Evolutionary conservation across 2,888 invertebrate genomes (phyloP).

Genomic region (Odontothrips loti): DNA sequence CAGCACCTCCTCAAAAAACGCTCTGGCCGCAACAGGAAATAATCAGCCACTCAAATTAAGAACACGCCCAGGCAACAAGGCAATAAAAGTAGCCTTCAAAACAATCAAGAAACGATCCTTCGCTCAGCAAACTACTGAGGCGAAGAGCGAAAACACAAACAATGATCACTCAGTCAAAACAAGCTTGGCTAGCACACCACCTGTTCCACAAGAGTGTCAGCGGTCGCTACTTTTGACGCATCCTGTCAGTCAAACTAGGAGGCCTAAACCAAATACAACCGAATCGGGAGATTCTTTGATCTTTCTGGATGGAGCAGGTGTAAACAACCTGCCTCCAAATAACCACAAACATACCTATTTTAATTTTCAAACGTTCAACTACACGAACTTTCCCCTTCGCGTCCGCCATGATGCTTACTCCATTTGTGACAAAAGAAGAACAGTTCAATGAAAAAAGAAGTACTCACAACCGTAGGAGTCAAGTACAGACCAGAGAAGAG

Average conservation of each 20-base stretch:
- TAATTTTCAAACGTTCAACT: conserved; percentile 89
- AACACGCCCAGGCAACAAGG: background rate
- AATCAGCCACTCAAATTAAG: background rate
- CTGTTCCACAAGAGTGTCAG: background rate
- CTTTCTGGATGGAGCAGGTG: background rate
- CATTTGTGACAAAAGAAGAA: conserved; percentile 48
- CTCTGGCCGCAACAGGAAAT: background rate
- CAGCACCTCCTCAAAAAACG: background rate
- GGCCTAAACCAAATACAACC: background rate
- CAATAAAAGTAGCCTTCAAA: background rate
- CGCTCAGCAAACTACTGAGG: background rate
- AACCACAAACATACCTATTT: conserved; percentile 73
- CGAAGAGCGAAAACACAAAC: conserved; percentile 22
- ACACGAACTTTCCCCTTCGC: conserved; percentile 85
- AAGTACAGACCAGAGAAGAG: background rate
- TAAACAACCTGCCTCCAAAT: background rate
- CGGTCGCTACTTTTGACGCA: background rate
- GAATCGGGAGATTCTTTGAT: background rate
- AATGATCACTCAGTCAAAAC: conserved; percentile 33
- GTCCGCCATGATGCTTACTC: conserved; percentile 83
- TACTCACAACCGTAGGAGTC: background rate
- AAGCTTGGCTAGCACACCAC: conserved; percentile 28
- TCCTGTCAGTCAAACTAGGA: too few species aligned
- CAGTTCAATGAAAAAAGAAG: conserved; percentile 21
- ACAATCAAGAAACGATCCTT: too few species aligned